These are phyloP conservation scores for Rhipidura dahli DNA, from an alignment of 2,113 vertebrate species.

Conservation along the genomic window DNA sequence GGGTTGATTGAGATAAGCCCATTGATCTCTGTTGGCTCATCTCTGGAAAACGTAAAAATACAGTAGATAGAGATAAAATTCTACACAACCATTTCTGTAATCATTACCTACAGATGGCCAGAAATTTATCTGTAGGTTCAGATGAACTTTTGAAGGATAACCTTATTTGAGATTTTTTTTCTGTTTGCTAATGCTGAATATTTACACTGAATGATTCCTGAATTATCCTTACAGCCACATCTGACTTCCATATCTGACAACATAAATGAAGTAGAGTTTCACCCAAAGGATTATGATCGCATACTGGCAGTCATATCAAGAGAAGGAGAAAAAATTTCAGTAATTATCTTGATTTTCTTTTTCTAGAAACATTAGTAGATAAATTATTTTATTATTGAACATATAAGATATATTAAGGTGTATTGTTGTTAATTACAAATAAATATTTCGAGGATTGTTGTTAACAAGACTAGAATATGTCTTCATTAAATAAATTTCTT, in stretches of 20 bases:
- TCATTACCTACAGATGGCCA: not conserved
- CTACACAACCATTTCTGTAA: not conserved
- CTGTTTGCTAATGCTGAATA: not conserved
- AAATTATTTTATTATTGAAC: not conserved
- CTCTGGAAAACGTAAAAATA: not conserved
- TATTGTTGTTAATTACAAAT: not conserved
- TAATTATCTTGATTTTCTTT: constrained; percentile 55
- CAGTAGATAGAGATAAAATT: not conserved
- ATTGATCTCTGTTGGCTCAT: not conserved
- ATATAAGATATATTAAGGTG: not conserved
- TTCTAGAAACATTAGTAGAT: not conserved
- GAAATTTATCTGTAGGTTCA: not conserved
- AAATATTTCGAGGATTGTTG: not conserved
- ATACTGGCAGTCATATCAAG: constrained; percentile 83
- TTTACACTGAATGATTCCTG: not conserved
- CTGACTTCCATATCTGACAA: constrained; percentile 87
- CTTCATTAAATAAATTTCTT: not conserved
- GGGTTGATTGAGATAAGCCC: not conserved
- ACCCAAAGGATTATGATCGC: constrained; percentile 82
- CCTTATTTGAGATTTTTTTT: not conserved
- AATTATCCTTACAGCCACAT: constrained; percentile 75
- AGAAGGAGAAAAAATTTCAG: constrained; percentile 84
- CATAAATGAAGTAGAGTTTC: constrained; percentile 83
- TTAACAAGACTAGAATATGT: not conserved
- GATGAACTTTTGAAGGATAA: not conserved